Conservation (phyloP, 2,888 invertebrate species). For the Cistogaster globosa region DNA sequence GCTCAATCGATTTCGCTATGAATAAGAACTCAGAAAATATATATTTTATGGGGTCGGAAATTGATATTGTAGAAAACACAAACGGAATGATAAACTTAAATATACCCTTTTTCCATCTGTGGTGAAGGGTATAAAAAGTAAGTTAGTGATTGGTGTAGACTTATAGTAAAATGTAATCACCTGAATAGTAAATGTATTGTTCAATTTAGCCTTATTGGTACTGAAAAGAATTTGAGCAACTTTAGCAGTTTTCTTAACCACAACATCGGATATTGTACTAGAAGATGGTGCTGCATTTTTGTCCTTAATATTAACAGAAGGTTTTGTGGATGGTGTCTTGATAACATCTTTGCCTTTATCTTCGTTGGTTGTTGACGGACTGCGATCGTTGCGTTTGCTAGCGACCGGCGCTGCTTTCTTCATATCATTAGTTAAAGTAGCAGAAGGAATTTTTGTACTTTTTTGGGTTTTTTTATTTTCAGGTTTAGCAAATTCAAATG, state of each 20-base stretch:
- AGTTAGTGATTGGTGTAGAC: too few relatives aligned
- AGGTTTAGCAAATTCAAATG: slow-evolving; percentile 82
- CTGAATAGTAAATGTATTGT: slow-evolving; percentile 86
- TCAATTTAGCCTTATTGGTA: slow-evolving; percentile 85
- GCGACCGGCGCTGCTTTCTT: slow-evolving; percentile 72
- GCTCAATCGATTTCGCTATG: too few relatives aligned
- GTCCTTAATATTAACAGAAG: slow-evolving; percentile 25
- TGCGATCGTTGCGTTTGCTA: slow-evolving; percentile 59
- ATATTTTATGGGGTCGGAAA: too few relatives aligned
- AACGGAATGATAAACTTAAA: too few relatives aligned
- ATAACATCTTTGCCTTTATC: slow-evolving; percentile 59
- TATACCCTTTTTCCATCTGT: too few relatives aligned
- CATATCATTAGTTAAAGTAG: slow-evolving; percentile 76
- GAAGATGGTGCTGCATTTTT: slow-evolving; percentile 39
- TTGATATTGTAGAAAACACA: too few relatives aligned
- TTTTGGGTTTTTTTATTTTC: slow-evolving; percentile 75
- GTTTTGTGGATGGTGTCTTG: slow-evolving; percentile 42
- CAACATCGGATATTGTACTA: slow-evolving; percentile 62
- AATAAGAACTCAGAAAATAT: too few relatives aligned
- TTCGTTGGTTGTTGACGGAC: slow-evolving; percentile 61
- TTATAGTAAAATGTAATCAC: slow-evolving; percentile 79
- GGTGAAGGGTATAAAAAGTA: too few relatives aligned
- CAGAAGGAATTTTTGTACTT: slow-evolving; percentile 77
- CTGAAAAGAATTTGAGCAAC: slow-evolving; percentile 87
- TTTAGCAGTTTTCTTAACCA: slow-evolving; percentile 75